Conservation (phyloP, 2,113 vertebrate species). For the Channa maculata region DNA sequence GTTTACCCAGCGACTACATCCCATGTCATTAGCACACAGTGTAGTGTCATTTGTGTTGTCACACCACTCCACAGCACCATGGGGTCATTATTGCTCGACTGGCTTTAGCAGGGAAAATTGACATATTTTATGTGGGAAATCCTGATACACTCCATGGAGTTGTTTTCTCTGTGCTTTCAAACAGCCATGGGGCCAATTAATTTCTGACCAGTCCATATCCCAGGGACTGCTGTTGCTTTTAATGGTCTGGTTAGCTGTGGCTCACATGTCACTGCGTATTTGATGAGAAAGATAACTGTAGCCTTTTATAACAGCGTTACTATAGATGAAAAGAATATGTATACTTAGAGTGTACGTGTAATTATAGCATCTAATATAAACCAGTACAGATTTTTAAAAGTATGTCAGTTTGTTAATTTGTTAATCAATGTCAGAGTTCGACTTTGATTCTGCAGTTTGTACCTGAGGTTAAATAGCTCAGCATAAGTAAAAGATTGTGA, state of each 20-base stretch:
- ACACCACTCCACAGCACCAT: conserved; percentile 79
- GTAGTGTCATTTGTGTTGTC: conserved; percentile 85
- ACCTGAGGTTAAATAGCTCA: neutral
- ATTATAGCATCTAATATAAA: neutral
- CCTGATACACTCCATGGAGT: conserved; percentile 76
- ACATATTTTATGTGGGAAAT: conserved; percentile 83
- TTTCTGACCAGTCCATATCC: conserved; percentile 81
- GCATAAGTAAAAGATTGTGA: neutral
- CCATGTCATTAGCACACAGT: conserved; percentile 85
- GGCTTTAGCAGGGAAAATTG: conserved; percentile 81
- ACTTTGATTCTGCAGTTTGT: neutral
- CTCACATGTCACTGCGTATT: conserved; percentile 77
- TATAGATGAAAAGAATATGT: conserved; percentile 27
- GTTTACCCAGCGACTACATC: conserved; percentile 83
- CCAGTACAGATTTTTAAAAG: neutral
- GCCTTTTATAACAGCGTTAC: conserved; percentile 53
- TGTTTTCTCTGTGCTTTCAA: conserved; percentile 78
- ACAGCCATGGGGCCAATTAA: conserved; percentile 83
- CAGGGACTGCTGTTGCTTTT: conserved; percentile 77
- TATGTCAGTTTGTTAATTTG: neutral
- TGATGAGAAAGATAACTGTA: conserved; percentile 76
- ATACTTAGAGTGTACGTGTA: neutral
- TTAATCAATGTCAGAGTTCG: neutral
- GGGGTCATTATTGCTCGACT: conserved; percentile 84
- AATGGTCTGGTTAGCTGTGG: conserved; percentile 76